Percentiles rank a stretch among this genome's conserved stretches.
phyloP scores from a whole-genome alignment of 2,113 vertebrate genomes.

The Falco punctatus region DNA sequence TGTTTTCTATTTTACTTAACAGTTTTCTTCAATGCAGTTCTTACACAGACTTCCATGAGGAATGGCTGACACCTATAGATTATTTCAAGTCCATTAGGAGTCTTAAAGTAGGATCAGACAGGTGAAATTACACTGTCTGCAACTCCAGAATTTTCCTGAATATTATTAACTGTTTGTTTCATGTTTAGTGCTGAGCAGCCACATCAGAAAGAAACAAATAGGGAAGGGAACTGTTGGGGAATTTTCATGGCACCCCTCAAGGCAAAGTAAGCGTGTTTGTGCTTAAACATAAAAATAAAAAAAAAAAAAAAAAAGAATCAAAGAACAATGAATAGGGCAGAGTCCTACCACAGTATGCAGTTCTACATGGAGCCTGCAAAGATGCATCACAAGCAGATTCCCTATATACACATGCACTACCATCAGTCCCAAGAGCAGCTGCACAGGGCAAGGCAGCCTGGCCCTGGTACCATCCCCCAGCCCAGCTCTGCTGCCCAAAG shows the following conservation, averaged over 20 bases:
- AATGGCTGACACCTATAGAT: not conserved
- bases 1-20: not conserved
- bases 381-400: not conserved
- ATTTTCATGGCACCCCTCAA: not conserved
- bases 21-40: not conserved
- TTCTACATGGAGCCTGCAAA: not conserved
- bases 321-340: not conserved
- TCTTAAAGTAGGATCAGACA: not conserved
- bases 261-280: not conserved
- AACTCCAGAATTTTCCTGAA: not conserved
- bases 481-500: not conserved
- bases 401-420: not conserved
- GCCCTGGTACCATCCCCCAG: not conserved
- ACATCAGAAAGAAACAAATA: not conserved
- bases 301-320: not conserved
- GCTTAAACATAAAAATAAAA: not conserved
- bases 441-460: not conserved
- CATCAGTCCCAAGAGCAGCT: not conserved
- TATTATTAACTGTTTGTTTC: not conserved
- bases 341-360: not conserved
- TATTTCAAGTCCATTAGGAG: not conserved
- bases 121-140: not conserved
- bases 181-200: not conserved
- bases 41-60: not conserved
- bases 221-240: not conserved